Percentiles rank a stretch among this genome's conserved stretches.
Evolutionary conservation across 2,888 invertebrate genomes (phyloP).

Genomic region (Clepsis dumicolana): DNA sequence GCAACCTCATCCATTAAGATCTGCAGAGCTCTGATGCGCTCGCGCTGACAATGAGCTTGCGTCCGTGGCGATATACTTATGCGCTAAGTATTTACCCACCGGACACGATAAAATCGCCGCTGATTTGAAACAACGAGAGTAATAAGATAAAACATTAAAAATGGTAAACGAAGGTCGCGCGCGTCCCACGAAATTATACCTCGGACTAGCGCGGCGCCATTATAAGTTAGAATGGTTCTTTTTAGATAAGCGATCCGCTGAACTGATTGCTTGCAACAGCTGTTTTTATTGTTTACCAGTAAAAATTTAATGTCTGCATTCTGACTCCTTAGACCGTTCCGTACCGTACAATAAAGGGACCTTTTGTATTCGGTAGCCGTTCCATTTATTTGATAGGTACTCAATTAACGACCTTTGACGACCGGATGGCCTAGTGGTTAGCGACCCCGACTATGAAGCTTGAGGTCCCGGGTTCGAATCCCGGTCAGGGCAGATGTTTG

Average conservation of each 20-base stretch:
- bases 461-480: too few relatives aligned
- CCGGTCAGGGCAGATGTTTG: too few relatives aligned
- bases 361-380: neutral
- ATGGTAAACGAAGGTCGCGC: slow-evolving; percentile 48
- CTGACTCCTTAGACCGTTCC: neutral
- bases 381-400: neutral
- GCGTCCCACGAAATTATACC: slow-evolving; percentile 41
- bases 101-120: slow-evolving; percentile 35
- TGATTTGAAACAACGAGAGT: slow-evolving; percentile 31
- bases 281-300: slow-evolving; percentile 6
- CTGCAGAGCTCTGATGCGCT: slow-evolving; percentile 29
- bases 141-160: slow-evolving; percentile 39
- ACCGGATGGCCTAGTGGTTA: too few relatives aligned
- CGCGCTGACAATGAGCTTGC: slow-evolving; percentile 28
- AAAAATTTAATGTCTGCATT: neutral
- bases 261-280: slow-evolving; percentile 22
- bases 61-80: slow-evolving; percentile 7
- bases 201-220: slow-evolving; percentile 15
- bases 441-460: too few relatives aligned
- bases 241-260: slow-evolving; percentile 33
- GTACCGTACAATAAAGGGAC: neutral
- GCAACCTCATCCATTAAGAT: slow-evolving; percentile 23
- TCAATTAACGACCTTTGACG: too few relatives aligned
- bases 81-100: slow-evolving; percentile 20
- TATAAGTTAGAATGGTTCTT: slow-evolving; percentile 21